Conservation (phyloP, 64 coral and sea anemone genomes). For the Platygyra sinensis region DNA sequence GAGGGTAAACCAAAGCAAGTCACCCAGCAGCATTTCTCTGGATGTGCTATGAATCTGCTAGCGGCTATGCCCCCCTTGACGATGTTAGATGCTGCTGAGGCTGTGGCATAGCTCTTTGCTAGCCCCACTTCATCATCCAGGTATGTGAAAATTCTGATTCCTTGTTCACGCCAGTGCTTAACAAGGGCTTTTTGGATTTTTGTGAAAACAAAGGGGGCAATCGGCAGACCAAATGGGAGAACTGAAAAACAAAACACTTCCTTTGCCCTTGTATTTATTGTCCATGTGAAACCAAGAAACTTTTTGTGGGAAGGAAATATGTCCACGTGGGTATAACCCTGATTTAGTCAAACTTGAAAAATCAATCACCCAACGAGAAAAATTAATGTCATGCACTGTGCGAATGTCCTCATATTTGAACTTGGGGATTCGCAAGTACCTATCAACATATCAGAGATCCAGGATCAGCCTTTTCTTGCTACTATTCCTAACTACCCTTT, state of each 20-base stretch:
- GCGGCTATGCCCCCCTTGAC: too few relatives aligned
- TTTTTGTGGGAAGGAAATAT: background rate
- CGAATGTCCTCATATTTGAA: slow-evolving; percentile 71
- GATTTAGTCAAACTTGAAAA: slow-evolving; percentile 61
- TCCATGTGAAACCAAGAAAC: too few relatives aligned
- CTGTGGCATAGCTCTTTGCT: background rate
- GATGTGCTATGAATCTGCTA: too few relatives aligned
- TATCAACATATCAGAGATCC: slow-evolving; percentile 53
- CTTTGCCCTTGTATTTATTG: too few relatives aligned
- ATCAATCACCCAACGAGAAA: slow-evolving; percentile 18
- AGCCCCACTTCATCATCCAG: slow-evolving; percentile 44
- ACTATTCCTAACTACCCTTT: background rate
- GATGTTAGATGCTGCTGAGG: too few relatives aligned
- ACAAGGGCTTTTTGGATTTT: slow-evolving; percentile 33
- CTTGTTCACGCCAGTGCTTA: slow-evolving; percentile 53
- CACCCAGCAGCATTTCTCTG: too few relatives aligned
- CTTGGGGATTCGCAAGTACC: slow-evolving; percentile 31
- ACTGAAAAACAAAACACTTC: too few relatives aligned
- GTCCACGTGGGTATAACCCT: slow-evolving; percentile 53
- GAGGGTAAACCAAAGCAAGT: too few relatives aligned
- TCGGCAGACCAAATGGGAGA: background rate
- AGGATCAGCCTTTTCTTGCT: background rate
- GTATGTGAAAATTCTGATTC: too few relatives aligned
- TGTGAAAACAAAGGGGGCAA: slow-evolving; percentile 29
- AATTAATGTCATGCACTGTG: background rate